phyloP scores from a whole-genome alignment of 2,797 vertebrate genomes.

The Gila robusta region DNA sequence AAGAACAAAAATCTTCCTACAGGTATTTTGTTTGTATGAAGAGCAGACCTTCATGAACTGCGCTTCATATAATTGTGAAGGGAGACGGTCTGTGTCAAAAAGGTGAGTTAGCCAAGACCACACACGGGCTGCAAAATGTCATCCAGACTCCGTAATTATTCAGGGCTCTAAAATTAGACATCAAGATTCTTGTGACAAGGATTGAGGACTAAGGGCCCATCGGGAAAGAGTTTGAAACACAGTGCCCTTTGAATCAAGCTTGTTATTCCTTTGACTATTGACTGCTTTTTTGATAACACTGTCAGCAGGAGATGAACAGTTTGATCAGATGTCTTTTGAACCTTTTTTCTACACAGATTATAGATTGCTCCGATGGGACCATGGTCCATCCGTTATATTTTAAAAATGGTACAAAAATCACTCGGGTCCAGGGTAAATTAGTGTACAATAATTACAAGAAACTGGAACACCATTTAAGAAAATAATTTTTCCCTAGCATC shows the following conservation, averaged over 20 bases:
- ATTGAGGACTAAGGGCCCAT: constrained; percentile 47
- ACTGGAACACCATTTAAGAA: background rate
- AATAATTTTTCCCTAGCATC: background rate
- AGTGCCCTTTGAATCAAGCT: constrained; percentile 63
- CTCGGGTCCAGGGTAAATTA: constrained; percentile 13
- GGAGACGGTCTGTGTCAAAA: constrained; percentile 75
- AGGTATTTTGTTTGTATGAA: constrained; percentile 72
- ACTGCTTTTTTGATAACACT: constrained; percentile 61
- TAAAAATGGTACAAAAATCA: background rate
- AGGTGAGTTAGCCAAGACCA: constrained; percentile 76
- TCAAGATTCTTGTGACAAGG: constrained; percentile 54
- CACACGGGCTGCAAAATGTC: constrained; percentile 73
- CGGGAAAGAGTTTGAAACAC: constrained; percentile 54
- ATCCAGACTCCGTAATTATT: constrained; percentile 80
- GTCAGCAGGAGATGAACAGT: constrained; percentile 55
- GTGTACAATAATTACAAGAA: constrained; percentile 10
- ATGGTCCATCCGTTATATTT: constrained; percentile 14
- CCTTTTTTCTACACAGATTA: background rate
- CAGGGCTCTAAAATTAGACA: constrained; percentile 63
- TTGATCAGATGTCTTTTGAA: constrained; percentile 36
- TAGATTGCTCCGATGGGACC: background rate
- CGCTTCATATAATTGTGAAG: constrained; percentile 76
- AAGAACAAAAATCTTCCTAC: constrained; percentile 76
- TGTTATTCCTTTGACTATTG: constrained; percentile 57
- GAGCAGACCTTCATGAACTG: constrained; percentile 70